phyloP scores from a whole-genome alignment of 2,113 vertebrate genomes.

The Caloenas nicobarica region DNA sequence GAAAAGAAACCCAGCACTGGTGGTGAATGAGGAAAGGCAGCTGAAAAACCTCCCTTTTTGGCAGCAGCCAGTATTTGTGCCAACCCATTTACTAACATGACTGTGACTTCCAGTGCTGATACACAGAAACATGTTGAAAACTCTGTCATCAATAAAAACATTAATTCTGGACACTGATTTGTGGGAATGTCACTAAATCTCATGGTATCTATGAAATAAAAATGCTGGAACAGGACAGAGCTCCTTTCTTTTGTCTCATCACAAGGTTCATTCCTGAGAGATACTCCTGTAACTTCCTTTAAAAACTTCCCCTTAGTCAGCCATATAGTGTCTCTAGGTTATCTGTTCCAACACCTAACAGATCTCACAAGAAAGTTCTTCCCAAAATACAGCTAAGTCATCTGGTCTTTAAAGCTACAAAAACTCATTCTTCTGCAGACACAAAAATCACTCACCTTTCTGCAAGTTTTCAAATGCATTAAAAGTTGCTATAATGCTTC shows the following conservation, averaged over 20 bases:
- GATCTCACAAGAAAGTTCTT: not conserved
- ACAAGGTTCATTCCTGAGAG: not conserved
- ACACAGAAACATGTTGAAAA: not conserved
- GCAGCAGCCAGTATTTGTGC: not conserved
- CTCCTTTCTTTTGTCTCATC: not conserved
- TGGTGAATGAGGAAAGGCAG: not conserved
- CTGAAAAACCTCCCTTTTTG: not conserved
- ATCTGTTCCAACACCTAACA: not conserved
- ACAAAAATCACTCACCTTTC: not conserved
- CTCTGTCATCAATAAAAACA: not conserved
- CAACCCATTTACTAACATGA: not conserved
- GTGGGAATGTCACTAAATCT: not conserved
- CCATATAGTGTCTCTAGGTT: not conserved
- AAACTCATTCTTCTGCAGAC: not conserved
- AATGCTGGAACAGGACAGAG: not conserved
- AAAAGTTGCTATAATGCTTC: not conserved
- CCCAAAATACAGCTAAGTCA: not conserved
- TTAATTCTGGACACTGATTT: not conserved
- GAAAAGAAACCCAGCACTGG: not conserved
- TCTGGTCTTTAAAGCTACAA: not conserved
- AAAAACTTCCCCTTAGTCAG: not conserved
- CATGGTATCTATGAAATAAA: not conserved
- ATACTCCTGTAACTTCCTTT: not conserved
- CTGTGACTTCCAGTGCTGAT: not conserved
- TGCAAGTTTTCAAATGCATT: not conserved